phyloP scores from a whole-genome alignment of 2,888 invertebrate species.

The Rhagonycha fulva region DNA sequence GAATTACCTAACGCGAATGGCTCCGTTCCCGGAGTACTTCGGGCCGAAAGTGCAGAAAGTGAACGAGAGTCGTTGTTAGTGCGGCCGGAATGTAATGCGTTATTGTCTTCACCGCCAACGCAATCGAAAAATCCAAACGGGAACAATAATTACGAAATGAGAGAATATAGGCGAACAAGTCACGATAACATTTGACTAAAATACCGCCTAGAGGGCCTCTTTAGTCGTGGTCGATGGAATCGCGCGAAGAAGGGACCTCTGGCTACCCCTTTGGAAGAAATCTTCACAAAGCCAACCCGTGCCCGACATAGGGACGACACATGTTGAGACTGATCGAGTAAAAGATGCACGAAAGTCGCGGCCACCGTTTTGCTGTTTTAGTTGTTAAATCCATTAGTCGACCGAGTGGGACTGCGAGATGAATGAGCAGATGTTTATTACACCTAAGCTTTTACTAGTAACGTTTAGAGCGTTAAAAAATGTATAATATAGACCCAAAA shows the following conservation, averaged over 20 bases:
- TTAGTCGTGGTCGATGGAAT: constrained; percentile 59
- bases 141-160: constrained; percentile 80
- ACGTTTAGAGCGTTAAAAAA: constrained; percentile 25
- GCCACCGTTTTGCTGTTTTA: constrained; percentile 26
- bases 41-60: constrained; percentile 57
- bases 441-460: constrained; percentile 24
- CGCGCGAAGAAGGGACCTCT: constrained; percentile 57
- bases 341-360: constrained; percentile 15
- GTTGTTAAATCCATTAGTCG: constrained; percentile 11
- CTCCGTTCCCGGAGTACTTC: constrained; percentile 59
- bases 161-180: constrained; percentile 64
- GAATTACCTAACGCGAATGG: constrained; percentile 63
- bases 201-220: constrained; percentile 75
- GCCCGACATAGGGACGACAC: constrained; percentile 47
- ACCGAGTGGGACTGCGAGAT: background rate
- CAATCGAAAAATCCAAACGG: constrained; percentile 65
- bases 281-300: constrained; percentile 53
- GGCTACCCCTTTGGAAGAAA: constrained; percentile 56
- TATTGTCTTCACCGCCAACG: constrained; percentile 49
- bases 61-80: constrained; percentile 64
- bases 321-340: constrained; percentile 42
- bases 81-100: constrained; percentile 58
- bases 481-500: constrained; percentile 22
- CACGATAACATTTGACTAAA: constrained; percentile 71
- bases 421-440: constrained; percentile 15